Base-by-base conservation (phyloP, 2,888 invertebrate genomes). In the Hirtodrosophila confusa region DNA sequence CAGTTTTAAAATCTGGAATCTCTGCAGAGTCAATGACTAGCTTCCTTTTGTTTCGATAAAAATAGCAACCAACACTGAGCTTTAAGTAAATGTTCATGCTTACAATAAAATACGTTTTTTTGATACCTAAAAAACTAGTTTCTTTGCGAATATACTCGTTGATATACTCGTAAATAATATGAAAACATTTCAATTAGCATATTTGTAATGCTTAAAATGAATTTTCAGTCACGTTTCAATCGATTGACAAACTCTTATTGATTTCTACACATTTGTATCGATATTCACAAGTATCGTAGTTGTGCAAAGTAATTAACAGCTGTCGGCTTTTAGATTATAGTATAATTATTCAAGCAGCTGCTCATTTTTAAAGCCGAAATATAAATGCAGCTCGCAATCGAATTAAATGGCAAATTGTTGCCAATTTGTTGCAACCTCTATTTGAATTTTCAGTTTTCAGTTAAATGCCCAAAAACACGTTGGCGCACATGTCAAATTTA, bases 401-500 rank as follows among this genome's bases (percentile, higher is more conserved):
- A 45, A 36, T 41, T 51, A 37, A 36, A 54, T 44, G 37, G 45
- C 50, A 69, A 64, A 67, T 49, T 55, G 37, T 54, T 9, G 17
- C 47, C 33, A 55, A 39, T 50, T 37, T 47, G 45, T 23, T 58
- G 40, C 64, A 68, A 45, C 24, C 53, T 48, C 41, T 40, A 31
- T 68, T 31, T 43, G 31, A 41, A 67, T 67, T 78, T 66, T 49
- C 58, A 56, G 66, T 62, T 48, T 27, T 27, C 6, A 27, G 17
- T 17, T 17, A 45, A 62, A 65, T 55, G 41, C 36, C 39, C 49
- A 31, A 31, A 56, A 62, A 69, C 75, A 63, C 53, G 56, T 60
- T 69, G 64, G 61, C 70, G 67, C 71, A 70, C 71, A 78, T 78
- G 78, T 65, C 65, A 69, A 74, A 78, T 77, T 70, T 62, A 44